A percentile compares a stretch with the other conserved stretches of the same genome.
These are phyloP conservation scores for Athene cunicularia DNA, from an alignment of 2,113 vertebrate genomes.

Conservation along the genomic window DNA sequence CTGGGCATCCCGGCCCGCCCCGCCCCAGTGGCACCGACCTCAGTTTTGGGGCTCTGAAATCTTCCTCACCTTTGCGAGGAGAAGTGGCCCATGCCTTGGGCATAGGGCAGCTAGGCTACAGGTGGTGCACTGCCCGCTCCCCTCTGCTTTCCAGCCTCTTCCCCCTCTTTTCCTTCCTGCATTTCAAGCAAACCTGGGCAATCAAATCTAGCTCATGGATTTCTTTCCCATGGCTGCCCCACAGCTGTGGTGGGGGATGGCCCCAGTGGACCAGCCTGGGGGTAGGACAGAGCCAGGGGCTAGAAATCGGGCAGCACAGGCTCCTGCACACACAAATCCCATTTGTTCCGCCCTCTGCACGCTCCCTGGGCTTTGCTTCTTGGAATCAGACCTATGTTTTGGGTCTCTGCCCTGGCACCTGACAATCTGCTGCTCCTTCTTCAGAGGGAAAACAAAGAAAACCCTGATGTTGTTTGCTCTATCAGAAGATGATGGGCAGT, in stretches of 20 bases:
- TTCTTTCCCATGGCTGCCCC: background rate
- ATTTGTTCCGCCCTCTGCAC: background rate
- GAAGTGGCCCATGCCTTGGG: background rate
- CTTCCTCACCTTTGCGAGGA: background rate
- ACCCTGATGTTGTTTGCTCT: accelerated
- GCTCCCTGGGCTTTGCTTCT: background rate
- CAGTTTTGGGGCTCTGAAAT: too few species aligned
- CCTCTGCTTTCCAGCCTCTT: background rate
- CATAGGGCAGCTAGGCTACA: background rate
- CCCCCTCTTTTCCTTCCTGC: background rate
- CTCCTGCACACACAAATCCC: background rate
- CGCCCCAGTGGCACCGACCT: background rate
- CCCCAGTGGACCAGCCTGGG: background rate
- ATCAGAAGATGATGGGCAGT: background rate
- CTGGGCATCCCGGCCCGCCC: background rate
- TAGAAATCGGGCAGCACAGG: background rate
- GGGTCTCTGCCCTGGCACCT: background rate
- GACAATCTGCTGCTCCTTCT: background rate
- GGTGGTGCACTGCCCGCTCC: background rate
- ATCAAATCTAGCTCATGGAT: background rate
- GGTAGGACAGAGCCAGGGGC: background rate
- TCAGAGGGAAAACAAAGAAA: background rate
- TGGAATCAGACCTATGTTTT: background rate
- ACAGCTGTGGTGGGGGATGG: background rate
- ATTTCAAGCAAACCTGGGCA: background rate